Conservation (phyloP, 2,797 vertebrate species). For the Heterohyrax brucei region DNA sequence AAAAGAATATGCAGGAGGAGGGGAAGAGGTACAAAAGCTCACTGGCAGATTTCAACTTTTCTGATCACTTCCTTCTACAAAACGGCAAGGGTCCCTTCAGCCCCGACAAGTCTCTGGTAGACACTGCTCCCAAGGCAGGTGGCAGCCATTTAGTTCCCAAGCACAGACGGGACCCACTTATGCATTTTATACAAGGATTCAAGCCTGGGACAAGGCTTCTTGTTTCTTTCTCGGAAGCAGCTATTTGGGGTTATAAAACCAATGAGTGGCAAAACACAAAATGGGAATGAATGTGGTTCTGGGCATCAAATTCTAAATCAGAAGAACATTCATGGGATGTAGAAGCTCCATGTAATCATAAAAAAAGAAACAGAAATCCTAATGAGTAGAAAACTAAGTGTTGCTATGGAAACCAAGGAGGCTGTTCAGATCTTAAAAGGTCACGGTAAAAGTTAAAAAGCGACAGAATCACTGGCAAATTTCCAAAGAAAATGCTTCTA, state of each 20-base stretch:
- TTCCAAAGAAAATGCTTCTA: background rate
- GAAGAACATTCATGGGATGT: background rate
- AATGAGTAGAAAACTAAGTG: slow-evolving; percentile 65
- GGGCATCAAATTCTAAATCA: slow-evolving; percentile 30
- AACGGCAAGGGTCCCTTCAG: background rate
- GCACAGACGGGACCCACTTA: background rate
- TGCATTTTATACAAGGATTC: background rate
- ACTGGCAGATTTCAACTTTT: background rate
- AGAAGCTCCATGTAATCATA: slow-evolving; percentile 13
- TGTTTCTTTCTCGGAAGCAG: background rate
- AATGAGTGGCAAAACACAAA: background rate
- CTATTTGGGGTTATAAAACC: background rate
- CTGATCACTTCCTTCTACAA: background rate
- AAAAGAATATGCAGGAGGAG: background rate
- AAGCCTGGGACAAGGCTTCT: background rate
- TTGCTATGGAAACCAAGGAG: slow-evolving; percentile 73
- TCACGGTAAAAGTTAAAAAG: background rate
- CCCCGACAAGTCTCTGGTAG: background rate
- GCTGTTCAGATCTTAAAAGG: slow-evolving; percentile 53
- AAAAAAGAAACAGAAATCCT: background rate
- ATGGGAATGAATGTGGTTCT: background rate
- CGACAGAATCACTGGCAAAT: background rate
- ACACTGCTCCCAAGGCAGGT: background rate
- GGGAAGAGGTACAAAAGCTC: background rate
- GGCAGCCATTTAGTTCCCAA: background rate